Evolutionary conservation across 2,113 vertebrate genomes (phyloP).

Genomic region (Sprattus sprattus): DNA sequence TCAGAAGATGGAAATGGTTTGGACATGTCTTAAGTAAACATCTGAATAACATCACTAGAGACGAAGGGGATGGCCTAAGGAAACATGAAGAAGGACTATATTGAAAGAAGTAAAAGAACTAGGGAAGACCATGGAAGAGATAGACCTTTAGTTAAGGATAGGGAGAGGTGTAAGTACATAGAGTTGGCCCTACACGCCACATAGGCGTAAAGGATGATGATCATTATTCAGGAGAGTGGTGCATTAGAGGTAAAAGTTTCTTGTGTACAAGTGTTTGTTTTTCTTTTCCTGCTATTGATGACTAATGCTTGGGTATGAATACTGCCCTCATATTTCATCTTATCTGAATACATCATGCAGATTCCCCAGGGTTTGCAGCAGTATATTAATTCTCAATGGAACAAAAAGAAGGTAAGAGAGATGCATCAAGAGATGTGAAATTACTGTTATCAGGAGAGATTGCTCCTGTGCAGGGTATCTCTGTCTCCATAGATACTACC

Average conservation of each 20-base stretch:
- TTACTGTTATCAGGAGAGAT: neutral
- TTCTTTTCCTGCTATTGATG: conserved; percentile 44
- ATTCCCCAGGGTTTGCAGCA: neutral
- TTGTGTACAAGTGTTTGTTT: neutral
- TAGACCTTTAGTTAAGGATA: too few relatives aligned
- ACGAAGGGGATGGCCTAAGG: too few relatives aligned
- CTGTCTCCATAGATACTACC: neutral
- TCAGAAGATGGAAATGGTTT: conserved; percentile 33
- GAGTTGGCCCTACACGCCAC: too few relatives aligned
- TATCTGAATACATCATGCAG: conserved; percentile 33
- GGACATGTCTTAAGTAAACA: too few relatives aligned
- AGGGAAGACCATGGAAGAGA: too few relatives aligned
- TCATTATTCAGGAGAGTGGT: conserved; percentile 57
- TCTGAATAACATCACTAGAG: too few relatives aligned
- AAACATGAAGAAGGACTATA: too few relatives aligned
- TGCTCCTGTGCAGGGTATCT: neutral
- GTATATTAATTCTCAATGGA: conserved; percentile 35
- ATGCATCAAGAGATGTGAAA: neutral
- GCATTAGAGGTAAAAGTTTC: conserved; percentile 46
- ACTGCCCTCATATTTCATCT: conserved; percentile 48
- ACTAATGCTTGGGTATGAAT: conserved; percentile 35
- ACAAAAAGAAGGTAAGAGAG: conserved; percentile 44
- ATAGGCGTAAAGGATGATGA: too few relatives aligned
- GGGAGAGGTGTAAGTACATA: too few relatives aligned
- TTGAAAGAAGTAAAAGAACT: too few relatives aligned